Evolutionary conservation across 2,888 invertebrate genomes (phyloP).

Genomic region (Dynastes maya): DNA sequence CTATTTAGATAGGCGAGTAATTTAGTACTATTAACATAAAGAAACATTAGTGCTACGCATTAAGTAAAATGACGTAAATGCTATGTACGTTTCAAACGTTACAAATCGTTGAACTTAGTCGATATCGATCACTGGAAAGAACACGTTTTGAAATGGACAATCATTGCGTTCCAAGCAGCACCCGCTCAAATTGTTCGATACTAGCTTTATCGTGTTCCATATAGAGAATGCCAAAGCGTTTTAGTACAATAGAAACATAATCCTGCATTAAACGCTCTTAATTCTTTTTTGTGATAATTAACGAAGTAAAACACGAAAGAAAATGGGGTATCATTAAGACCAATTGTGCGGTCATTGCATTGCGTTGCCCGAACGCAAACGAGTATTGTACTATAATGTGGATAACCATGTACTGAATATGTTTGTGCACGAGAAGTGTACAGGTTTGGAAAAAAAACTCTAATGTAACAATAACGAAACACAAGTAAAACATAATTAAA

Average conservation of each 20-base stretch:
- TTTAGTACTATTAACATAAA: neutral
- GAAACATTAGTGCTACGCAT: neutral
- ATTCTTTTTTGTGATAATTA: slow-evolving; percentile 28
- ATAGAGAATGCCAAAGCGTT: neutral
- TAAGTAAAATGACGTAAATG: slow-evolving; percentile 1
- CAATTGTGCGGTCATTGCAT: slow-evolving; percentile 44
- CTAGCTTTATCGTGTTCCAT: neutral
- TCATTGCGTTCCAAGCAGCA: slow-evolving; percentile 2
- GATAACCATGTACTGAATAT: too few species aligned
- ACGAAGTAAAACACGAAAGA: slow-evolving; percentile 30
- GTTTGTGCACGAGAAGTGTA: too few species aligned
- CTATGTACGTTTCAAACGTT: neutral
- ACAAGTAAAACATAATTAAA: too few species aligned
- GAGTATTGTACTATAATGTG: neutral
- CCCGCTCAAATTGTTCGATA: slow-evolving; percentile 6
- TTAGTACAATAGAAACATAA: neutral
- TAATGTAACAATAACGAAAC: too few species aligned
- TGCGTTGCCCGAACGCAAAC: neutral
- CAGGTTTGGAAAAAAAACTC: too few species aligned
- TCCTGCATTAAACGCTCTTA: slow-evolving; percentile 20
- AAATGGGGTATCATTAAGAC: slow-evolving; percentile 34
- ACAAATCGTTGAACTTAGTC: neutral
- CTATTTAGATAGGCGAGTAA: neutral
- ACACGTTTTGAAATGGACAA: slow-evolving; percentile 6
- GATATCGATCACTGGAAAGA: slow-evolving; percentile 18